Conservation (phyloP, 2,113 vertebrate species). For the Nematolebias whitei region DNA sequence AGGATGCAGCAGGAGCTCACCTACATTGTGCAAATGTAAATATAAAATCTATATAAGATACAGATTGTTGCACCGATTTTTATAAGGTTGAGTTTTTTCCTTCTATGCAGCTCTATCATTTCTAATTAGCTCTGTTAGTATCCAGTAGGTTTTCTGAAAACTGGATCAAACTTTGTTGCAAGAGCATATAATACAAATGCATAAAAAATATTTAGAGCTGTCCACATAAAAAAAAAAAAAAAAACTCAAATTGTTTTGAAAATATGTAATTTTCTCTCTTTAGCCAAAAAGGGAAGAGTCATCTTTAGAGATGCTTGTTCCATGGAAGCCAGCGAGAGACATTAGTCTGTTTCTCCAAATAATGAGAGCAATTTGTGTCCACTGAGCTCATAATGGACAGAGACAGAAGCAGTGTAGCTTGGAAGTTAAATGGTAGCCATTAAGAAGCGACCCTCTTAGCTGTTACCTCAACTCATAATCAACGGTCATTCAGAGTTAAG, state of each 20-base stretch:
- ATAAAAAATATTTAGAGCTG: background rate
- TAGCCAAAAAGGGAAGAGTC: conserved; percentile 1
- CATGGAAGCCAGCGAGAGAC: conserved; percentile 15
- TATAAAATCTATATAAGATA: background rate
- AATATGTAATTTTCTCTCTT: background rate
- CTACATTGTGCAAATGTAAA: background rate
- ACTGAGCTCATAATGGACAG: conserved; percentile 27
- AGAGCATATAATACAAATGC: background rate
- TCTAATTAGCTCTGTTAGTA: background rate
- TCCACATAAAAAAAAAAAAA: background rate
- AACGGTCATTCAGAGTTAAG: conserved; percentile 27
- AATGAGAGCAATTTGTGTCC: conserved; percentile 36
- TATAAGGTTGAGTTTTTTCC: background rate
- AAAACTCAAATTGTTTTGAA: background rate
- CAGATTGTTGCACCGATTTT: background rate
- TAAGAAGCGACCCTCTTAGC: conserved; percentile 22
- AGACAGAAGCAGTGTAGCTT: conserved; percentile 7
- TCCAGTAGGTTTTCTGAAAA: background rate
- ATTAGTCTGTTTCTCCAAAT: conserved; percentile 30
- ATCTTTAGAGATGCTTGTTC: background rate
- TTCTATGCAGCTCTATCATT: background rate
- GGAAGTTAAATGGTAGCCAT: conserved; percentile 32
- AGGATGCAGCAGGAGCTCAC: conserved; percentile 16
- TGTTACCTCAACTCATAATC: conserved; percentile 23
- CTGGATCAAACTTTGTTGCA: background rate